Evolutionary conservation across 2,113 vertebrate genomes (phyloP), one percentile per base, ranked within the genome.

Genomic region (Toxotes chatareus): DNA sequence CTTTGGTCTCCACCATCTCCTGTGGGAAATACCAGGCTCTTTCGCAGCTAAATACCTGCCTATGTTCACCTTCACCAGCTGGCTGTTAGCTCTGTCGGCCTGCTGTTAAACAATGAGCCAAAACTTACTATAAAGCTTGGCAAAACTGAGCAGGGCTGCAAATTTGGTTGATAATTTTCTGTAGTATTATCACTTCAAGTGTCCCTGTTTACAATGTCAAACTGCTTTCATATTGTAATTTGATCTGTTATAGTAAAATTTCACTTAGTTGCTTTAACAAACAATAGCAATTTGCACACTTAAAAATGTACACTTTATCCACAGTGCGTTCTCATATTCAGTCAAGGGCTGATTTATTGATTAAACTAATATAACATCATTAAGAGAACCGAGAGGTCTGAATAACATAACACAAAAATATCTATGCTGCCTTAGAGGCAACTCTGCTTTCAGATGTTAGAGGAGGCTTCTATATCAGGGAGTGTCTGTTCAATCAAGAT

Each of bases 391-490:
- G 21, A 34, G 19, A 51, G 11, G 32, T 34, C 57, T 44, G 19
- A 63, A 10, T 40, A 69, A 61, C 27, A 10, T 0, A 49, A 27
- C 9, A 11, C 17, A 32, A 32, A 60, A 38, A 44, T 31, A 23
- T 61, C 31, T 3, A 11, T 38, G 7, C 27, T 60, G 42, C 16
- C 11, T 79, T 32, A 51, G 1, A 56, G 38, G 12, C 16, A 9
- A 57, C 19, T 65, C 19, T 46, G 44, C 36, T 27, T 44, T 76
- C 73, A 76, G 56, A 65, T 49, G 31, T 8, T 13, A 46, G 12
- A 55, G 46, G 59, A 46, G 55, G 47, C 55, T 14, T 60, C 55
- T 12, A 6, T 56, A 73, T 62, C 23, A 44, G 34, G 14, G 38
- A 34, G 59, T 44, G 16, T 13, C 16, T 16, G 27, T 56, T n/a